Conservation (phyloP, 2,113 vertebrate species). For the Eupsittula cactorum region DNA sequence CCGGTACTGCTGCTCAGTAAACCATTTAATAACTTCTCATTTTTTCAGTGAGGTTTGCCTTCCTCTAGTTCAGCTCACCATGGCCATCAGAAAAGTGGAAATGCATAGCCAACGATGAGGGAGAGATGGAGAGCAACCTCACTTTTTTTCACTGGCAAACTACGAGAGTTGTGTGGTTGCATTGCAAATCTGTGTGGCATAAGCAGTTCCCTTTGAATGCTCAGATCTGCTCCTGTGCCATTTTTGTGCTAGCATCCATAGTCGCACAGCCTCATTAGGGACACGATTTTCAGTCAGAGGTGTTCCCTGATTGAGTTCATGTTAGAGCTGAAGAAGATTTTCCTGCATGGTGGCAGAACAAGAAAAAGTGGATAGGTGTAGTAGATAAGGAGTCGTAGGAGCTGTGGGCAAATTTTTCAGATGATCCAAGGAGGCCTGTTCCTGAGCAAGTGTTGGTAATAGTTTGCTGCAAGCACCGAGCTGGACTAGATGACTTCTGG, state of each 20-base stretch:
- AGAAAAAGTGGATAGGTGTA: neutral
- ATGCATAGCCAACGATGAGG: neutral
- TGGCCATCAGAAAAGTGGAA: neutral
- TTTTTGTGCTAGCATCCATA: neutral
- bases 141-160: neutral
- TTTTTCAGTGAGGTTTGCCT: neutral
- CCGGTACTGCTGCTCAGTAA: neutral
- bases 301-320: neutral
- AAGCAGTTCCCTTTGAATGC: neutral
- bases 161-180: neutral
- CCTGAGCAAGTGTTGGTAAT: neutral
- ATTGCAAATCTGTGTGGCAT: neutral
- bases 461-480: neutral
- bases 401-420: neutral
- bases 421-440: neutral
- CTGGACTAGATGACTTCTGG: neutral
- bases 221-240: neutral
- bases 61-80: neutral
- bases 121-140: neutral
- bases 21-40: neutral
- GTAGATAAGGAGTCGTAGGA: neutral
- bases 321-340: neutral
- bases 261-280: neutral
- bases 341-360: neutral
- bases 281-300: neutral